Conservation (phyloP, 2,113 vertebrate genomes). For the Marcusenius ussheri region DNA sequence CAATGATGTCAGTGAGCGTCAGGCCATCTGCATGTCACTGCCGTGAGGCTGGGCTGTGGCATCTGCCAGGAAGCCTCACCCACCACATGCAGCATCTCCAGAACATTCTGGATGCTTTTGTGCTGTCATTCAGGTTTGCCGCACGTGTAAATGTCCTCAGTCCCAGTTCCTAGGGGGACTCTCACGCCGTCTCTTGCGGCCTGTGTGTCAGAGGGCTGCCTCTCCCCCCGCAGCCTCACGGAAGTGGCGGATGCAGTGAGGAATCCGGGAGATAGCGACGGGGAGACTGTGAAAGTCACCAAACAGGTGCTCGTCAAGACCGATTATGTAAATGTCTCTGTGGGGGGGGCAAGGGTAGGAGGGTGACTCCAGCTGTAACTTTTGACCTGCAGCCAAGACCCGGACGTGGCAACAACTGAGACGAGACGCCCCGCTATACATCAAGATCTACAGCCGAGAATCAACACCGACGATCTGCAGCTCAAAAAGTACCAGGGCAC, state of each 20-base stretch:
- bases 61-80: background rate
- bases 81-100: background rate
- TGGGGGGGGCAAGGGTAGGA: background rate
- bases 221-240: background rate
- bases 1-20: background rate
- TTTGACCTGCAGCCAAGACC: background rate
- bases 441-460: background rate
- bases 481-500: background rate
- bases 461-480: background rate
- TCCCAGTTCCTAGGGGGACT: background rate
- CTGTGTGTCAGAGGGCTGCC: background rate
- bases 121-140: background rate
- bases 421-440: background rate
- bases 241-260: too few species aligned
- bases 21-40: background rate
- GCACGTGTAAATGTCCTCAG: background rate
- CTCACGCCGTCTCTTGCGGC: background rate
- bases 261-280: background rate
- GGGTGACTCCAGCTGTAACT: background rate
- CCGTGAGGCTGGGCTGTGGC: background rate
- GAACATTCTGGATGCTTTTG: background rate
- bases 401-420: background rate
- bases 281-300: slow-evolving; percentile 6
- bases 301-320: background rate
- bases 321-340: slow-evolving; percentile 1